Evolutionary conservation across 2,888 invertebrate genomes (phyloP), one percentile per base, ranked within the genome.

Genomic region (Cheiracanthium punctorium): DNA sequence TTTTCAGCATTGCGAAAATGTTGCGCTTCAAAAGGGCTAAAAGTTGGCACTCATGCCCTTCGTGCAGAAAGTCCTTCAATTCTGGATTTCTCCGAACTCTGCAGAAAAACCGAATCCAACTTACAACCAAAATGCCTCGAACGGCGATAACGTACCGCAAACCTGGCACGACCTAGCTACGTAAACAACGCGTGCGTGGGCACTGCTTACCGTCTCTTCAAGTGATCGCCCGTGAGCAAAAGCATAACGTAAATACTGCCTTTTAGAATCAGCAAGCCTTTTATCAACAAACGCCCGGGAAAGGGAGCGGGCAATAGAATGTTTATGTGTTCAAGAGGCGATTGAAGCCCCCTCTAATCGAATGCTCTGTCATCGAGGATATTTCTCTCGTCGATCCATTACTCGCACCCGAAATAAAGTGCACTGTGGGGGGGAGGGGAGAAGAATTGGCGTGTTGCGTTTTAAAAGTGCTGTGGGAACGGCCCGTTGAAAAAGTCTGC

Each of bases 301-400:
- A 24, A 24, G 58, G 58, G 58, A 58, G 58, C 12, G 58, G 58
- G 58, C 58, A 58, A 24, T 73, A 77, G 65, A 77, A 79, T 85
- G 84, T 85, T 85, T 85, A 85, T 79, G 69, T 79, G 79, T 79
- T 77, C 77, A 67, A 85, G 84, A 85, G 84, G 79, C 58, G 84
- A 85, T 79, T 74, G 84, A 85, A 70, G 79, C 69, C 74, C n/a
- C 84, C 79, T 67, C 76, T 74, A 85, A 85, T 85, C 79, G 79
- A 85, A 69, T 30, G 33, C 64, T 79, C 84, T 79, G 73, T 85
- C 84, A 69, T 85, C 84, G 67, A 20, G 72, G 77, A 43, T 33
- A 52, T 72, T 77, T 77, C 77, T 82, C 76, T 82, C 76, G 67
- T 82, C 76, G 73, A 70, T 24, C 76, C 76, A 76, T 81, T 81